A percentile compares a stretch with the other conserved stretches of the same genome.
phyloP scores from a whole-genome alignment of 92 coral and sea anemone genomes.

The Montipora capitata region DNA sequence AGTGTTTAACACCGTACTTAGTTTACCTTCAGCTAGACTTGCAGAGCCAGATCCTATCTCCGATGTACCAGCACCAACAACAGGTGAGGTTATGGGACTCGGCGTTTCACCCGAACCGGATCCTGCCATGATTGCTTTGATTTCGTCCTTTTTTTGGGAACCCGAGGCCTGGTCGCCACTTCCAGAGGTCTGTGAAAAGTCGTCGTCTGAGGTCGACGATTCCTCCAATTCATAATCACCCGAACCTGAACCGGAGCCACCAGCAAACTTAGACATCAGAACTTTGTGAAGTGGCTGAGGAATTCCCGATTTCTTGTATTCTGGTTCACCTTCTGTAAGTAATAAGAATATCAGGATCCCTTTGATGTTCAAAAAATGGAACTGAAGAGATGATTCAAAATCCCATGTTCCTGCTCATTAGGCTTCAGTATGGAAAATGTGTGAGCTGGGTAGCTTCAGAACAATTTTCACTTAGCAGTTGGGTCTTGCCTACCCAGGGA shows the following conservation, averaged over 20 bases:
- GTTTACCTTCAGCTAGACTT: conserved; percentile 94
- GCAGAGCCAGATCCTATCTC: conserved; percentile 91
- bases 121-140: conserved; percentile 31
- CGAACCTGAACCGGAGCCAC: conserved; percentile 74
- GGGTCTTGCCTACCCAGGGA: too few species aligned
- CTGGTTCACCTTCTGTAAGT: conserved; percentile 22
- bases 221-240: conserved; percentile 53
- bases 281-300: conserved; percentile 73
- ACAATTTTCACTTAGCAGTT: too few species aligned
- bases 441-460: too few species aligned
- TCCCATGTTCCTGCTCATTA: too few species aligned
- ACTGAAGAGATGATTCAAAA: too few species aligned
- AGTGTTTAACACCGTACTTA: background rate
- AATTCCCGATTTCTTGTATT: conserved; percentile 75
- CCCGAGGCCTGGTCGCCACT: conserved; percentile 77
- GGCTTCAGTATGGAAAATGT: background rate
- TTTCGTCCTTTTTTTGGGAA: conserved; percentile 74
- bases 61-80: conserved; percentile 46
- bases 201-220: conserved; percentile 72
- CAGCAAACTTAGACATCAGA: conserved; percentile 50
- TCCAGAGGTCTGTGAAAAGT: conserved; percentile 62
- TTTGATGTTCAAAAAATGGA: too few species aligned
- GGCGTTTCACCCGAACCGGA: conserved; percentile 79
- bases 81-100: conserved; percentile 40
- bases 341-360: background rate